Conservation (phyloP, 1,140 invertebrate genomes). For the Orchesella cincta region DNA sequence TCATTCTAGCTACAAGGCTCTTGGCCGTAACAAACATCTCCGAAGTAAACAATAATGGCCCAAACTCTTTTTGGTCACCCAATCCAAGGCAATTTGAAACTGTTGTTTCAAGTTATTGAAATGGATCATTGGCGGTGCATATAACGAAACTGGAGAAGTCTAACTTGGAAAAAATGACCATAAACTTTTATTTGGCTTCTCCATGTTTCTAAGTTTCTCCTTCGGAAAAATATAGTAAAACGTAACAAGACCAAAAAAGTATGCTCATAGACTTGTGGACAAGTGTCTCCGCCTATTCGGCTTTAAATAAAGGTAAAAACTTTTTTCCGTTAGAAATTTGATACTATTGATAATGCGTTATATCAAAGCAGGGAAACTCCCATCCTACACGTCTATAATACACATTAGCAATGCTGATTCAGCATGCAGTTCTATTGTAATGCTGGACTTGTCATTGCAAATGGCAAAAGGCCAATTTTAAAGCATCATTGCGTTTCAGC, state of each 20-base stretch:
- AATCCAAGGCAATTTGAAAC: background rate
- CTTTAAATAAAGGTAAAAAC: background rate
- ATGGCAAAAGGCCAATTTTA: no score
- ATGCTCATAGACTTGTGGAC: background rate
- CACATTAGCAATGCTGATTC: background rate
- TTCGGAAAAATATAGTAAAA: background rate
- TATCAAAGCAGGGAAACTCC: background rate
- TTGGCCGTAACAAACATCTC: no score
- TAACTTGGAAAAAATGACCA: background rate
- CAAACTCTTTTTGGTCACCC: no score
- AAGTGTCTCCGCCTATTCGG: conserved; percentile 13
- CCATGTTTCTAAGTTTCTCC: background rate
- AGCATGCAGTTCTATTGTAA: no score
- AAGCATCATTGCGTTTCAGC: no score
- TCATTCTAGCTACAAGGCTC: no score
- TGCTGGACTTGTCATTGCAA: no score
- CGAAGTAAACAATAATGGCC: background rate
- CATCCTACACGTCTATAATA: background rate
- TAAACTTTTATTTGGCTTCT: background rate
- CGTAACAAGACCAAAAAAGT: background rate
- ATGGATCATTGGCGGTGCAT: background rate
- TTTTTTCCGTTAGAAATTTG: background rate
- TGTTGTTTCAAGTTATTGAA: conserved; percentile 16
- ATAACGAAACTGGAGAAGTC: background rate
- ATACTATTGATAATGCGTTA: background rate